Percentiles rank a stretch among this genome's conserved stretches.
Evolutionary conservation across 2,113 vertebrate species (phyloP).

Genomic region (Panthera tigris): DNA sequence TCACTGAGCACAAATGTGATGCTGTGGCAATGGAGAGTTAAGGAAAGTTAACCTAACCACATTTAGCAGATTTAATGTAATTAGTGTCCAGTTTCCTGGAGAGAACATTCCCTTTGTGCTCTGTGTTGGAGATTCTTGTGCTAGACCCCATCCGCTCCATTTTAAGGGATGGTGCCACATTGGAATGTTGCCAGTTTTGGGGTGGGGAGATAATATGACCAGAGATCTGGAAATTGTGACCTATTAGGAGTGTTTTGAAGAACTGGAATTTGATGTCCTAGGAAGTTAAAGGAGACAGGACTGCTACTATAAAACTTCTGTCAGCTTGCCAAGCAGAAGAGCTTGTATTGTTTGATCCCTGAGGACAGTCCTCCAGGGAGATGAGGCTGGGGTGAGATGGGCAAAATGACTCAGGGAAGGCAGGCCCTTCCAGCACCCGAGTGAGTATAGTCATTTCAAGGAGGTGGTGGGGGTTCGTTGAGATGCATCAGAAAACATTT

Average conservation of each 20-base stretch:
- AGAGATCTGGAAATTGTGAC: not conserved
- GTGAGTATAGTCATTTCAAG: not conserved
- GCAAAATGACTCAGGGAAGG: not conserved
- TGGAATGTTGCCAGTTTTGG: not conserved
- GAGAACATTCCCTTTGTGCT: not conserved
- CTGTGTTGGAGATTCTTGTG: not conserved
- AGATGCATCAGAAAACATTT: not conserved
- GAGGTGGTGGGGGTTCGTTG: not conserved
- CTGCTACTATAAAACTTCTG: not conserved
- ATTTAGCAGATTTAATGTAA: not conserved
- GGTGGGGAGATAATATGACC: not conserved
- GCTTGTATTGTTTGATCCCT: not conserved
- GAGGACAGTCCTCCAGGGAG: not conserved
- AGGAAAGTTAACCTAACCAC: not conserved
- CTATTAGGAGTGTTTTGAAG: not conserved
- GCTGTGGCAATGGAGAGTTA: not conserved
- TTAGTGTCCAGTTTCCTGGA: not conserved
- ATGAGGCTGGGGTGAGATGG: not conserved
- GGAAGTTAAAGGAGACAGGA: not conserved
- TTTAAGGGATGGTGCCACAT: not conserved
- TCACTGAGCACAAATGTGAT: not conserved
- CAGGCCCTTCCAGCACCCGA: not conserved
- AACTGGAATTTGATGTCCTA: not conserved
- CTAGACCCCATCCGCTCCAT: not conserved
- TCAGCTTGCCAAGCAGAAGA: not conserved